Evolutionary conservation across 2,888 invertebrate species (phyloP), one percentile per base, ranked within the genome.

Genomic region (Chrysolina haemoptera): DNA sequence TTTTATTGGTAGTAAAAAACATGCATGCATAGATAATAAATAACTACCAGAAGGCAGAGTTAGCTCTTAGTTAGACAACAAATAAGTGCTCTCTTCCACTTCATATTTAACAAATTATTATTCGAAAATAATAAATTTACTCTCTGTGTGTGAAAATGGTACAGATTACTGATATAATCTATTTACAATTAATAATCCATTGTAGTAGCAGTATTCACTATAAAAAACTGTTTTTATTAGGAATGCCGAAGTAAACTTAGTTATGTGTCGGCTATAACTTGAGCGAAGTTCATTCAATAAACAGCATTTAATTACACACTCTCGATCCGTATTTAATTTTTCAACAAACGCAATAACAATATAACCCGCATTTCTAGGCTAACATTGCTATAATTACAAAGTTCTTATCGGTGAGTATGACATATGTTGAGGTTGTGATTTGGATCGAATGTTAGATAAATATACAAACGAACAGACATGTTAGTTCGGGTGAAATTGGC

Each of bases 321-420:
- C 63, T 64, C 59, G 35, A 53, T 62, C 20, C 55, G 50, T 64
- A 63, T 65, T 65, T 46, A 69, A 73, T 69, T 69, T 63, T 73
- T 66, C 71, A 74, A 67, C 68, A 46, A 64, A 43, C 53, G 69
- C 75, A 71, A 75, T 72, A 69, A 72, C 71, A 75, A 75, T 75
- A 71, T 71, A 71, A 62, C 66, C 62, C 69, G 16, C 46, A 48
- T 65, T 65, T 65, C 65, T 48, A 65, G 62, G 20, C 73, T 67
- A 70, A 64, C 72, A 59, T 68, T 46, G 59, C 64, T 68, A 74
- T 76, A 76, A 76, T 76, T 76, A 76, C 76, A 67, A 72, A 76
- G 71, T 72, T 74, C 74, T 76, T 76, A 76, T 76, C 76, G 74
- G 68, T 27, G 68, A 22, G 70, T 74, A 76, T 76, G 76, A 76